These are phyloP conservation scores for Zaprionus camerounensis DNA, from an alignment of 1,140 invertebrate species.

Conservation along the genomic window DNA sequence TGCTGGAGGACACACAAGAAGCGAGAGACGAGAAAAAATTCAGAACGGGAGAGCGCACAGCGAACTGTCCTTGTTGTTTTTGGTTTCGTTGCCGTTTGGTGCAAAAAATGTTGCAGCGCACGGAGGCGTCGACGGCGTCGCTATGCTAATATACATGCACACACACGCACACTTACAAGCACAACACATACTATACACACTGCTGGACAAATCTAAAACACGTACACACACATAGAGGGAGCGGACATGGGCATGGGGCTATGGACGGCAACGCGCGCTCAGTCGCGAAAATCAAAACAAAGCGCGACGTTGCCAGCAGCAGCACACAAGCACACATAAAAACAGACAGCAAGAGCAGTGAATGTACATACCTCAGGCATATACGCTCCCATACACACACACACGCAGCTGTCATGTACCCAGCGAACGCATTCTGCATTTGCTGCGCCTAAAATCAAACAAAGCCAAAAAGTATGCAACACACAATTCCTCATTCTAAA, in stretches of 20 bases:
- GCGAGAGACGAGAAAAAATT: conserved; percentile 42
- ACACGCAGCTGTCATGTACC: conserved; percentile 47
- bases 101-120: conserved; percentile 57
- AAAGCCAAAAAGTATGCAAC: conserved; percentile 78
- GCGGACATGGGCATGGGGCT: conserved; percentile 12
- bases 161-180: conserved; percentile 36
- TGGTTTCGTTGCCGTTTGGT: conserved; percentile 63
- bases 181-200: conserved; percentile 52
- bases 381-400: conserved; percentile 26
- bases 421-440: conserved; percentile 68
- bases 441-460: conserved; percentile 80
- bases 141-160: conserved; percentile 73
- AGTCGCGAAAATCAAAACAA: conserved; percentile 83
- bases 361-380: conserved; percentile 41
- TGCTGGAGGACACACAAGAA: conserved; percentile 37
- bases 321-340: conserved; percentile 19
- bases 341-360: conserved; percentile 16
- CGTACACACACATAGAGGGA: conserved; percentile 33
- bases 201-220: conserved; percentile 73
- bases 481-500: conserved; percentile 25
- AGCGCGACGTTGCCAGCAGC: conserved; percentile 66
- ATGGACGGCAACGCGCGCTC: conserved; percentile 72
- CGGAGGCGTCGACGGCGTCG: conserved; percentile 53
- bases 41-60: conserved; percentile 56
- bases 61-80: conserved; percentile 77